These are phyloP conservation scores for Phrynosoma blainvillii DNA, from an alignment of 2,113 vertebrate species.

Conservation along the genomic window DNA sequence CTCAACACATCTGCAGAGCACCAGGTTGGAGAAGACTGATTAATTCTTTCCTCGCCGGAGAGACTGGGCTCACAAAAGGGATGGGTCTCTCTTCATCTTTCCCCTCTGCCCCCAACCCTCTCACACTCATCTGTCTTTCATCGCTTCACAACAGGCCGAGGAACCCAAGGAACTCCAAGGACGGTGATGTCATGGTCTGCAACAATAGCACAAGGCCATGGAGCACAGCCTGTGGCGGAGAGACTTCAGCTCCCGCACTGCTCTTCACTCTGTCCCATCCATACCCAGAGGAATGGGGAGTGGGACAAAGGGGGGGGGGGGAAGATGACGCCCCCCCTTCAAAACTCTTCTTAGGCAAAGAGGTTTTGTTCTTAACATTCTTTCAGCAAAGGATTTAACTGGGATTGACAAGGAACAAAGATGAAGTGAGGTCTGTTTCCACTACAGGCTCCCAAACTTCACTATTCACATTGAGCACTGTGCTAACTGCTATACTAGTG, in stretches of 20 bases:
- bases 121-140: slow-evolving; percentile 11
- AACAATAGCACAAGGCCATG: slow-evolving; percentile 27
- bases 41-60: background rate
- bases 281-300: background rate
- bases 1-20: background rate
- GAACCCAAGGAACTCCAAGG: slow-evolving; percentile 19
- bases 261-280: background rate
- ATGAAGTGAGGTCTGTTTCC: background rate
- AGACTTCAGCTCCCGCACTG: background rate
- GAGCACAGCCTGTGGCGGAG: background rate
- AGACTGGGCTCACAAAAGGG: slow-evolving; percentile 2
- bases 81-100: background rate
- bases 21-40: background rate
- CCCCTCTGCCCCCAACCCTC: background rate
- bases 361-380: background rate
- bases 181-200: slow-evolving; percentile 23
- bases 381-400: slow-evolving; percentile 15
- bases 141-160: background rate
- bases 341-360: background rate
- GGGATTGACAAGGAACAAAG: background rate
- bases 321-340: background rate
- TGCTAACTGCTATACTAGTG: background rate
- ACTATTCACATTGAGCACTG: background rate
- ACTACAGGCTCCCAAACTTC: background rate
- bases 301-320: background rate